Percentiles rank a stretch among this genome's conserved stretches.
These are phyloP conservation scores for Argyrosomus regius DNA, from an alignment of 2,797 vertebrate genomes.

Conservation along the genomic window DNA sequence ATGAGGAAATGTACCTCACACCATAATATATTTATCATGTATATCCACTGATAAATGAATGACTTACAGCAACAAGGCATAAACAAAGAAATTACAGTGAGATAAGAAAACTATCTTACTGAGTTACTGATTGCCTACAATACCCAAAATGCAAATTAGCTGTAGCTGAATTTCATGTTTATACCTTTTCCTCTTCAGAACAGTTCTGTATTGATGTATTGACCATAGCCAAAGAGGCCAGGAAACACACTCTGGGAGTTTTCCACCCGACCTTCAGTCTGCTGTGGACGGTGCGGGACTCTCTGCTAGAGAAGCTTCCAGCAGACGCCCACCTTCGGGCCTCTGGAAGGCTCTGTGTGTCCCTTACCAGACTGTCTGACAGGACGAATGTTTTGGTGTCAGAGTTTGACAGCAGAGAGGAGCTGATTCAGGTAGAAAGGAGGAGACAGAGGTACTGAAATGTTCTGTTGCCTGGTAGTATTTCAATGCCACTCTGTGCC, in stretches of 20 bases:
- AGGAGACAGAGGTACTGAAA: no score
- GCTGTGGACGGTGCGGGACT: conserved; percentile 71
- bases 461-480: neutral
- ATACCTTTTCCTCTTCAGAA: conserved; percentile 55
- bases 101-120: neutral
- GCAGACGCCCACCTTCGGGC: conserved; percentile 87
- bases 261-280: conserved; percentile 90
- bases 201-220: conserved; percentile 76
- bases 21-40: neutral
- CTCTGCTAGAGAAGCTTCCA: conserved; percentile 84
- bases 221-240: conserved; percentile 78
- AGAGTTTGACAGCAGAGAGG: conserved; percentile 90
- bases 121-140: neutral
- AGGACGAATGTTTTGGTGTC: conserved; percentile 90
- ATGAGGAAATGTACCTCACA: neutral
- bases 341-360: conserved; percentile 87
- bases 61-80: neutral
- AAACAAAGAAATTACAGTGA: neutral
- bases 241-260: conserved; percentile 85
- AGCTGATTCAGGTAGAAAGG: conserved; percentile 90
- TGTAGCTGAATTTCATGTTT: neutral
- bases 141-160: conserved; percentile 10
- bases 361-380: conserved; percentile 91
- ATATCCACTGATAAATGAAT: neutral
- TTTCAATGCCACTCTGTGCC: neutral